Percentiles rank a stretch among this genome's conserved stretches.
Evolutionary conservation across 2,797 vertebrate genomes (phyloP).

Genomic region (Spondyliosoma cantharus): DNA sequence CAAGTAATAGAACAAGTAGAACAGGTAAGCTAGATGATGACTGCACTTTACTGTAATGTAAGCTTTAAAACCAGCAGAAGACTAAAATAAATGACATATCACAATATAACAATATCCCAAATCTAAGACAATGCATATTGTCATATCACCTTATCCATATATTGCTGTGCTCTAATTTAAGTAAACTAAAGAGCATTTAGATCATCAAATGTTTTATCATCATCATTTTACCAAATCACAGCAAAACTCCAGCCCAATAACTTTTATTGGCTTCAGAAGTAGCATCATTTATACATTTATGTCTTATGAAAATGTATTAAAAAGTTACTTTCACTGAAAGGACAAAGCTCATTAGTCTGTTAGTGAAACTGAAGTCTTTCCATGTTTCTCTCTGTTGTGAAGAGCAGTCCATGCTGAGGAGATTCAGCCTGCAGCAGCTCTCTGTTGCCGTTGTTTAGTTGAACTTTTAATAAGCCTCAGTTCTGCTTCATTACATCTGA

Average conservation of each 20-base stretch:
- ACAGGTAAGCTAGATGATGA: too few relatives aligned
- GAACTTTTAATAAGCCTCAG: constrained; percentile 38
- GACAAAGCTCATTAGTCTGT: constrained; percentile 33
- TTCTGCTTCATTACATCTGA: constrained; percentile 45
- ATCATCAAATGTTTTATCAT: constrained; percentile 8
- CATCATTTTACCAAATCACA: not conserved
- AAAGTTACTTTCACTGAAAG: not conserved
- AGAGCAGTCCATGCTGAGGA: not conserved
- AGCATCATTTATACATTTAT: not conserved
- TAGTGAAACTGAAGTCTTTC: constrained; percentile 15
- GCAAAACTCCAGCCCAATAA: not conserved
- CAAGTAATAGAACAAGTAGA: too few relatives aligned
- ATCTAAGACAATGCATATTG: too few relatives aligned
- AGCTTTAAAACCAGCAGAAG: too few relatives aligned
- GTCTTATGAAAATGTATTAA: constrained; percentile 6
- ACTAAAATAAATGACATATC: too few relatives aligned
- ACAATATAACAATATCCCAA: too few relatives aligned
- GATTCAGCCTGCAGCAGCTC: constrained; percentile 14
- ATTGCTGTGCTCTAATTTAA: too few relatives aligned
- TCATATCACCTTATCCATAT: too few relatives aligned
- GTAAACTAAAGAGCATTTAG: not conserved
- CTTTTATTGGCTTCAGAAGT: not conserved
- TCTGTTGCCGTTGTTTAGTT: constrained; percentile 10
- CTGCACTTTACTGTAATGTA: too few relatives aligned
- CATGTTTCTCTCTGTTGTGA: not conserved